A percentile compares a stretch with the other conserved stretches of the same genome.
Conservation (phyloP, 1,140 invertebrate genomes). For the Diorhabda elongata region DNA sequence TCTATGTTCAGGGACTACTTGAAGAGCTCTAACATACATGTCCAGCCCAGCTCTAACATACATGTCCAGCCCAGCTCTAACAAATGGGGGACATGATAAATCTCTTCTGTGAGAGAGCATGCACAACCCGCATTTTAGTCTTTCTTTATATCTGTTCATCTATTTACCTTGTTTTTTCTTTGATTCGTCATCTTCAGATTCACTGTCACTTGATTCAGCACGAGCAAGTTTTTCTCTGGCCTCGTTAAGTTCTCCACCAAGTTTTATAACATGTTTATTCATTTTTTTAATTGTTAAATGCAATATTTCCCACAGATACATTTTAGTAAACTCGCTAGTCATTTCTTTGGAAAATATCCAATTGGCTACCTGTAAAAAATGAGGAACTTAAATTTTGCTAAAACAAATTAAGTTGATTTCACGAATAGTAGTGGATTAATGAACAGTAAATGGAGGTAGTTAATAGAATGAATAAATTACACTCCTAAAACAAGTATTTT, state of each 20-base stretch:
- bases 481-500: no score
- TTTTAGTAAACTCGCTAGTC: constrained; percentile 87
- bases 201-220: constrained; percentile 71
- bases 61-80: no score
- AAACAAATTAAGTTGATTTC: no score
- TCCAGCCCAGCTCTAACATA: no score
- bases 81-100: no score
- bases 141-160: no score
- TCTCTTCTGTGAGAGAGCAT: no score
- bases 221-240: constrained; percentile 78
- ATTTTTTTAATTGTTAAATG: constrained; percentile 95
- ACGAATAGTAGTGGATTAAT: background rate
- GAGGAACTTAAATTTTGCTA: no score
- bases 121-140: no score
- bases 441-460: background rate
- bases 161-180: constrained; percentile 49
- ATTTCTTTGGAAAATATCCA: constrained; percentile 99
- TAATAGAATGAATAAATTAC: no score
- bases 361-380: constrained; percentile 59
- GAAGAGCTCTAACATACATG: no score
- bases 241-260: constrained; percentile 78
- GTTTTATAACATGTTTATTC: constrained; percentile 88
- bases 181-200: constrained; percentile 65
- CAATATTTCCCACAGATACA: constrained; percentile 96
- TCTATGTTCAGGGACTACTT: no score